Evolutionary conservation across 2,113 vertebrate species (phyloP).

Genomic region (Eulemur macaco): DNA sequence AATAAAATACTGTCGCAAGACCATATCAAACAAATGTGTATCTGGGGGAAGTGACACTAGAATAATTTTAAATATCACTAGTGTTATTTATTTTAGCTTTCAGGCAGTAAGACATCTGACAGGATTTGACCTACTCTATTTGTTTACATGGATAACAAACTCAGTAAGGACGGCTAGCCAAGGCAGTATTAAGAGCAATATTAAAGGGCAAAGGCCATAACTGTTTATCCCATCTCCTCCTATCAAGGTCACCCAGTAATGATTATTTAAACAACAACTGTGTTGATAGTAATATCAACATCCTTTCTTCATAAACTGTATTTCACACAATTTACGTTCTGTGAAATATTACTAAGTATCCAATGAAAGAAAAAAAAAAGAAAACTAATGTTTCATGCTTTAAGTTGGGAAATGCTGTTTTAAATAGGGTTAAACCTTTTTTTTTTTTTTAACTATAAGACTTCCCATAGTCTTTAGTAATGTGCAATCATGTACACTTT

Average conservation of each 20-base stretch:
- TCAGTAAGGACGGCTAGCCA: neutral
- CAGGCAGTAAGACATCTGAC: neutral
- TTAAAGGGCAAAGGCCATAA: neutral
- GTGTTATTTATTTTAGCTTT: neutral
- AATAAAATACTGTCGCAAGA: conserved; percentile 2
- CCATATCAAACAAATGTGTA: neutral
- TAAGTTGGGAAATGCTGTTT: neutral
- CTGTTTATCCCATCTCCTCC: neutral
- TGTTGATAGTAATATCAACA: neutral
- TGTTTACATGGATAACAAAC: neutral
- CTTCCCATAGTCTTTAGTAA: neutral
- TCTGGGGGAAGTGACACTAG: neutral
- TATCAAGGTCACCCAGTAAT: neutral
- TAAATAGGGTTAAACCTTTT: neutral
- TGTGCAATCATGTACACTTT: neutral
- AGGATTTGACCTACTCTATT: neutral
- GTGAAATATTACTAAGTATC: neutral
- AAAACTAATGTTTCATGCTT: neutral
- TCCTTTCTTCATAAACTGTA: neutral
- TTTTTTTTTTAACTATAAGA: neutral
- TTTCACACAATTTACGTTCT: neutral
- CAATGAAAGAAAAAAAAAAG: neutral
- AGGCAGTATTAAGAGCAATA: neutral
- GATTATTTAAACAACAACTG: neutral
- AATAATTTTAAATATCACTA: neutral